Evolutionary conservation across 1,140 invertebrate genomes (phyloP).

Genomic region (Drosophila erecta): DNA sequence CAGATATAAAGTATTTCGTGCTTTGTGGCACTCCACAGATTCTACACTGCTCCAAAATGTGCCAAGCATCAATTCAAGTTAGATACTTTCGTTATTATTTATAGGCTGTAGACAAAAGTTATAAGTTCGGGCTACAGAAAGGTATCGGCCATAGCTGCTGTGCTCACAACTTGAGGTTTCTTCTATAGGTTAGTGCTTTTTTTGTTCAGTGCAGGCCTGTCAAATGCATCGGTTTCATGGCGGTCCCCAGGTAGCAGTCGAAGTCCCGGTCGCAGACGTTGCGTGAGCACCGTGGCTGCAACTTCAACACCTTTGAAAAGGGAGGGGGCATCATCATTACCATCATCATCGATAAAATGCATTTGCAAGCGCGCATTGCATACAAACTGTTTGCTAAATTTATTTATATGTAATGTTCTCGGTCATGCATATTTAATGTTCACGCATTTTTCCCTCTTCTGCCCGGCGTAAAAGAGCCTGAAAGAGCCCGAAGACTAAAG

Average conservation of each 20-base stretch:
- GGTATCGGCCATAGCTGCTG: too few species aligned
- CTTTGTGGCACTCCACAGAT: constrained; percentile 3
- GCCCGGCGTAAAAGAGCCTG: background rate
- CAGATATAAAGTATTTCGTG: constrained; percentile 31
- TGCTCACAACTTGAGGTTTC: too few species aligned
- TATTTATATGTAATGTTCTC: constrained; percentile 79
- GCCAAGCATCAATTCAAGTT: too few species aligned
- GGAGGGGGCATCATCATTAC: constrained; percentile 68
- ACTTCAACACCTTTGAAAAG: constrained; percentile 67
- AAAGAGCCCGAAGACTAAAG: constrained; percentile 16
- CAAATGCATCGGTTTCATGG: constrained; percentile 55
- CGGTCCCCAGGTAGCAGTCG: constrained; percentile 35
- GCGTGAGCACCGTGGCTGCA: constrained; percentile 53
- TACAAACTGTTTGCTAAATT: constrained; percentile 79
- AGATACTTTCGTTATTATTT: too few species aligned
- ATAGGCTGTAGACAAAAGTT: too few species aligned
- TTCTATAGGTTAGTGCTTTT: background rate
- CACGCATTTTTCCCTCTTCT: constrained; percentile 61
- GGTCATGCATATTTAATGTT: constrained; percentile 83
- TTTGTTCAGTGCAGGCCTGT: constrained; percentile 23
- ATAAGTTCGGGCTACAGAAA: too few species aligned
- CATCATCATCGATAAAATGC: constrained; percentile 73
- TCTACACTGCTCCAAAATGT: background rate
- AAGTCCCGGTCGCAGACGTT: constrained; percentile 22
- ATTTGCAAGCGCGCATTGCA: constrained; percentile 70